Evolutionary conservation across 2,797 vertebrate species (phyloP), one percentile per base, ranked within the genome.

Genomic region (Diplodus sargus): DNA sequence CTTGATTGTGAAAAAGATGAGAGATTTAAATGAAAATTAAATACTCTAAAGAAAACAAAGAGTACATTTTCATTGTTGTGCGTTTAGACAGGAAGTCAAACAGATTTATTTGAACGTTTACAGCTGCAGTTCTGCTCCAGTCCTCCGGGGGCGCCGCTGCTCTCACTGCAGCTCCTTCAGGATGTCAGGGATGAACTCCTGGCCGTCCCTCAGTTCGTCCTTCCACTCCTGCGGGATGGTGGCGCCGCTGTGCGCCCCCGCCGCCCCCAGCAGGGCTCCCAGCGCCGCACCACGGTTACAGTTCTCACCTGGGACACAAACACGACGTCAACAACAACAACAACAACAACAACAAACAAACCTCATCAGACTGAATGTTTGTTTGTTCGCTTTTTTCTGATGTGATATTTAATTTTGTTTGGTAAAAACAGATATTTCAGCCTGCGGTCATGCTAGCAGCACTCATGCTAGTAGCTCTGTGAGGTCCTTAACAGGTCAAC

Each of bases 271-370:
- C 53, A 95, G 79, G 52, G 92, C 94, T 2, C 94, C 94, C 2
- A 95, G 85, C 0, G 87, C 93, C 0, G 92, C 87, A 0, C 94
- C 94, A 0, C 93, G 87, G 86, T 93, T 94, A 78, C 93, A 95
- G 90, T 94, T 95, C 86, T 95, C 93, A 20, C 93, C 92, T 94
- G 84, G 2, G 57, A 15, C 22, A 61, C 34, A 28, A 17, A 69
- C 48, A 3, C 30, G 5, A 11, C 2, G 28, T 11, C 4, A 10
- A 49, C 34, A 61, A 2, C 3, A 49, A 20, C 30, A 59, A 52
- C 18, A 34, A 12, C n/a, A 22, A 53, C 51, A 30, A 7, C 43
- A n/a, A n/a, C n/a, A n/a, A n/a, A n/a, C 43, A 45, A 45, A 45
- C 2, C 34, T 34, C 34, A 34, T 34, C 34, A 34, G 34, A 34